Conservation (phyloP, 2,113 vertebrate genomes). For the Puma concolor region DNA sequence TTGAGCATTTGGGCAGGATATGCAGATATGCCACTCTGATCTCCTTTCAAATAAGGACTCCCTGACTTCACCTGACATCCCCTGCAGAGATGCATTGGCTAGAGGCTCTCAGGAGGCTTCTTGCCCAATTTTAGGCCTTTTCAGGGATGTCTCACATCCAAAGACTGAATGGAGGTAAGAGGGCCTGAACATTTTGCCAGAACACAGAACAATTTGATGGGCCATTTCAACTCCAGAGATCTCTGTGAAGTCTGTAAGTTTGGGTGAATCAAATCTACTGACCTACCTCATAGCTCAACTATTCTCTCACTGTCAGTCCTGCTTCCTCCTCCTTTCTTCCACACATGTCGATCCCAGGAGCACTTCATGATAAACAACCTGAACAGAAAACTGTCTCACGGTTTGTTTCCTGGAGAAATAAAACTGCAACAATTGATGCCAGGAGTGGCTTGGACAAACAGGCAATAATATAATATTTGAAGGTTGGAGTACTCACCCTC, state of each 20-base stretch:
- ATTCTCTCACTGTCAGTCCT: not conserved
- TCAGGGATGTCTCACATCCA: not conserved
- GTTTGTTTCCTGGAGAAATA: not conserved
- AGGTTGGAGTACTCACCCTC: not conserved
- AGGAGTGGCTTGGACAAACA: not conserved
- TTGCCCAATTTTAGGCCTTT: not conserved
- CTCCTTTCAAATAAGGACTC: not conserved
- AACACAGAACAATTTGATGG: not conserved
- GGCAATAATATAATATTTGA: not conserved
- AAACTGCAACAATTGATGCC: not conserved
- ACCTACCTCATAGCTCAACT: not conserved
- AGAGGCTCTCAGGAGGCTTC: not conserved
- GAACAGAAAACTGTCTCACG: not conserved
- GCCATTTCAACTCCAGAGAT: not conserved
- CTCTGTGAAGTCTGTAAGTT: not conserved
- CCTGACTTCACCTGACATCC: not conserved
- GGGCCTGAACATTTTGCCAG: not conserved
- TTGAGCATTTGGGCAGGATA: not conserved
- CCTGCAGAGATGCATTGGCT: not conserved
- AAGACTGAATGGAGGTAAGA: not conserved
- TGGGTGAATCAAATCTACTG: not conserved
- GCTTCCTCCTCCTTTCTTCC: not conserved
- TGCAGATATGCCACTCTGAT: not conserved
- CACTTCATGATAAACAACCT: not conserved
- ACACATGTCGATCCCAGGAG: not conserved